These are phyloP conservation scores for Octonoba sinensis DNA, from an alignment of 2,888 invertebrate genomes.

Conservation along the genomic window DNA sequence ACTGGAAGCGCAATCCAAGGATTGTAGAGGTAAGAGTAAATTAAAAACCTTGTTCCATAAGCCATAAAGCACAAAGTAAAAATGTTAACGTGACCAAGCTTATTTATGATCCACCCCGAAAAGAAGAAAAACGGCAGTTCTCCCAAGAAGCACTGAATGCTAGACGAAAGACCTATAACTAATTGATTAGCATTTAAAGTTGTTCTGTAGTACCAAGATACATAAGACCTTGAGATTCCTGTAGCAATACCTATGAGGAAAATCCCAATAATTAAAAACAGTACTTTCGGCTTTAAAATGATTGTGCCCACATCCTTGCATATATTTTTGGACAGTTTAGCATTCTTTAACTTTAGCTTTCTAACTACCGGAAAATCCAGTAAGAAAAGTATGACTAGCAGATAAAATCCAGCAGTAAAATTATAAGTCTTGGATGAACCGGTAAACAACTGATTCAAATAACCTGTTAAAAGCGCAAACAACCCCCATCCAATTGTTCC, in stretches of 20 bases:
- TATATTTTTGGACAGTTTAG: constrained; percentile 42
- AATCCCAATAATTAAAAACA: constrained; percentile 48
- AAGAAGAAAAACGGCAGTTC: constrained; percentile 68
- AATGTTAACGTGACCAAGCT: constrained; percentile 82
- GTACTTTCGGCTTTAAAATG: constrained; percentile 12
- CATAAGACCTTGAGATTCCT: constrained; percentile 65
- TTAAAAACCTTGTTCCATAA: constrained; percentile 83
- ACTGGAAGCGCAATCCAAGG: constrained; percentile 88
- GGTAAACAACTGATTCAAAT: constrained; percentile 78
- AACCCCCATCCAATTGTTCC: constrained; percentile 90
- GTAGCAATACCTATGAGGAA: constrained; percentile 63
- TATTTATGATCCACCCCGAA: constrained; percentile 80
- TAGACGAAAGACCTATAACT: constrained; percentile 58
- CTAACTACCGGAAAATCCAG: constrained; percentile 35
- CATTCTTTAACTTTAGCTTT: constrained; percentile 36
- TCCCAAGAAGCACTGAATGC: constrained; percentile 65
- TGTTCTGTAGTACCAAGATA: constrained; percentile 65
- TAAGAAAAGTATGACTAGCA: constrained; percentile 21
- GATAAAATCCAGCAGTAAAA: constrained; percentile 59
- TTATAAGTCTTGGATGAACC: constrained; percentile 29
- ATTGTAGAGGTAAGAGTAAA: constrained; percentile 84
- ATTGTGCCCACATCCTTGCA: constrained; percentile 47
- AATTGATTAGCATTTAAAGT: constrained; percentile 55
- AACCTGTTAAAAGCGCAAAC: constrained; percentile 81
- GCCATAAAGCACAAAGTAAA: constrained; percentile 86